Percentiles rank a stretch among this genome's conserved stretches.
phyloP scores from a whole-genome alignment of 2,797 vertebrate species.

The Karalla daura region DNA sequence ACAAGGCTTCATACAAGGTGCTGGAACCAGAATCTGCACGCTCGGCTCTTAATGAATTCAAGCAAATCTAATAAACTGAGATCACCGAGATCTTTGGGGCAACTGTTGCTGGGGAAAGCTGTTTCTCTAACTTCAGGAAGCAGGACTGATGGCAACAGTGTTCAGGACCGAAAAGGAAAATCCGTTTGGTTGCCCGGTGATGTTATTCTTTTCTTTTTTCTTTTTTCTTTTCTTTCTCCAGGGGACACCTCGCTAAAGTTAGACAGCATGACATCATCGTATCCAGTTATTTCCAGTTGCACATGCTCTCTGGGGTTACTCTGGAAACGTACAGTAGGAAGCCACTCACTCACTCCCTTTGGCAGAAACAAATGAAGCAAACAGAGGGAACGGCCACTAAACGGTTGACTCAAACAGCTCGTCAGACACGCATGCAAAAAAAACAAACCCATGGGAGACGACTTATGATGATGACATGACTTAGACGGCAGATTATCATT shows the following conservation, averaged over 20 bases:
- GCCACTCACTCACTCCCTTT: background rate
- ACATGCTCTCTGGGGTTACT: constrained; percentile 26
- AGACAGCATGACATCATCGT: constrained; percentile 11
- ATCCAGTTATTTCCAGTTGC: constrained; percentile 27
- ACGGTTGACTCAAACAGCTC: background rate
- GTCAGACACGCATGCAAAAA: background rate
- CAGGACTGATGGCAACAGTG: background rate
- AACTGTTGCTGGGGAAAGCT: background rate
- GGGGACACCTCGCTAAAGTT: constrained; percentile 13
- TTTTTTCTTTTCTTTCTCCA: background rate
- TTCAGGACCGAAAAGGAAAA: constrained; percentile 18
- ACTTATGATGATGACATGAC: no score
- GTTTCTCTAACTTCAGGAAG: background rate
- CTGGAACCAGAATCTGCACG: background rate
- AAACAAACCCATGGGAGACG: no score
- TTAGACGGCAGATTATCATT: constrained; percentile 9
- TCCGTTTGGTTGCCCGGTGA: constrained; percentile 21
- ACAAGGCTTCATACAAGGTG: background rate
- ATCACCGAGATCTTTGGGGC: background rate
- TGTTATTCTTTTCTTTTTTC: no score
- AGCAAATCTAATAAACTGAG: background rate
- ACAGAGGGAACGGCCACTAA: background rate
- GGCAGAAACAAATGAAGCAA: constrained; percentile 3
- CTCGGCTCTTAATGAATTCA: background rate
- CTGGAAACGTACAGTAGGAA: constrained; percentile 3